These are phyloP conservation scores for Leptestheria dahalacensis DNA, from an alignment of 1,140 invertebrate genomes.

Conservation along the genomic window DNA sequence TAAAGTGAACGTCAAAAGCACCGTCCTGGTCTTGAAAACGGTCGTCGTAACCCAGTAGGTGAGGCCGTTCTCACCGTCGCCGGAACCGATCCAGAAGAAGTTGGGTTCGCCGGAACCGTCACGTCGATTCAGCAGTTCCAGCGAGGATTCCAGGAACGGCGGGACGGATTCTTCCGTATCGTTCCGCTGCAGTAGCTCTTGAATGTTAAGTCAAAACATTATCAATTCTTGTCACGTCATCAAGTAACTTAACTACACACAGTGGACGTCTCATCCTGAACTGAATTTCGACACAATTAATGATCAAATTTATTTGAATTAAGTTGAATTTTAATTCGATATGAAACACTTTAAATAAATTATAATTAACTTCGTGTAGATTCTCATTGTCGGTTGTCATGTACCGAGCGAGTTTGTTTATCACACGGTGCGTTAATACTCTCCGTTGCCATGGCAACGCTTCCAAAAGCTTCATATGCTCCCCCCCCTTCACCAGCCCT, in stretches of 20 bases:
- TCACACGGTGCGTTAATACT: too few relatives aligned
- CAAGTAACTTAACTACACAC: neutral
- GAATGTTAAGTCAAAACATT: neutral
- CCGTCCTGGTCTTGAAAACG: conserved; percentile 4
- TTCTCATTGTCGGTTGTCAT: neutral
- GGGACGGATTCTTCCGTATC: neutral
- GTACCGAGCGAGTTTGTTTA: neutral
- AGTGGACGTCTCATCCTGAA: too few relatives aligned
- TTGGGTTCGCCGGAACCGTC: conserved; percentile 5
- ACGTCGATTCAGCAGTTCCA: neutral
- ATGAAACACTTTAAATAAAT: too few relatives aligned
- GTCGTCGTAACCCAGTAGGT: conserved; percentile 15
- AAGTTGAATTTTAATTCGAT: too few relatives aligned
- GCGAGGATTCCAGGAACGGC: neutral
- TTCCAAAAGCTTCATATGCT: too few relatives aligned
- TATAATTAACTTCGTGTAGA: neutral
- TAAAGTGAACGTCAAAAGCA: conserved; percentile 3
- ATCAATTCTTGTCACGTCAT: neutral
- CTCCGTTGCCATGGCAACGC: neutral
- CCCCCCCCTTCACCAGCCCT: neutral
- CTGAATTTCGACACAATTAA: too few relatives aligned
- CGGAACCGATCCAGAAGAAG: conserved; percentile 15
- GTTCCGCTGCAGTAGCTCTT: neutral
- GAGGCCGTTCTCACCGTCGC: conserved; percentile 9
- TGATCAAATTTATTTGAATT: too few relatives aligned